Evolutionary conservation across 2,888 invertebrate species (phyloP).

Genomic region (Stenichneumon culpator): DNA sequence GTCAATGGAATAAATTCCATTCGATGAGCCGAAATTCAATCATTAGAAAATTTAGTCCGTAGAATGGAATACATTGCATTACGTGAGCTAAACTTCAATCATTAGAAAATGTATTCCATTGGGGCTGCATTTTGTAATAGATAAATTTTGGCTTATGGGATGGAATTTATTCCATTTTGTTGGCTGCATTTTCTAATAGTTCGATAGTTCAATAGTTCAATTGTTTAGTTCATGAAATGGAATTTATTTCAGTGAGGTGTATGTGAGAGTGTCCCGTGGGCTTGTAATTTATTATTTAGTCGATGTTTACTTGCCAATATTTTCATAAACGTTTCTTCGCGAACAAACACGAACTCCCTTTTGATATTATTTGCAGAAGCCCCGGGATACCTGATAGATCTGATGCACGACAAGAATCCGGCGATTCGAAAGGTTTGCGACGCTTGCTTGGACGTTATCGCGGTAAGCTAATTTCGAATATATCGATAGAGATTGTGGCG

Average conservation of each 20-base stretch:
- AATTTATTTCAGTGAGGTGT: background rate
- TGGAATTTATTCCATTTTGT: background rate
- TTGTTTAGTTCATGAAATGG: too few relatives aligned
- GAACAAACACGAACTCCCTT: conserved; percentile 31
- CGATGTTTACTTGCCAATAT: conserved; percentile 34
- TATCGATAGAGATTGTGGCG: background rate
- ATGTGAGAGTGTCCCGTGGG: background rate
- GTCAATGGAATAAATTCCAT: background rate
- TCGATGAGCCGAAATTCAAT: too few relatives aligned
- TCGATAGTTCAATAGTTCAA: too few relatives aligned
- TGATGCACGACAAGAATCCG: conserved; percentile 98
- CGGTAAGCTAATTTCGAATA: conserved; percentile 87
- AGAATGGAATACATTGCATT: too few relatives aligned
- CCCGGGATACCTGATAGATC: conserved; percentile 97
- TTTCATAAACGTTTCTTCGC: background rate
- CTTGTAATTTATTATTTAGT: background rate
- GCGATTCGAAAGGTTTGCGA: conserved; percentile 98
- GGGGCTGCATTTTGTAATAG: too few relatives aligned
- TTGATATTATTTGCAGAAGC: conserved; percentile 89
- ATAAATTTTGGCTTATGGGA: too few relatives aligned
- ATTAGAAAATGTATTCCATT: background rate
- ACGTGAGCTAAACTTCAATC: too few relatives aligned
- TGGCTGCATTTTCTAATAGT: background rate
- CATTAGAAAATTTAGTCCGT: too few relatives aligned
- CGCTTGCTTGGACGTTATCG: conserved; percentile 97